These are phyloP conservation scores for Nomada fucata DNA, from an alignment of 2,888 invertebrate genomes.

Conservation along the genomic window DNA sequence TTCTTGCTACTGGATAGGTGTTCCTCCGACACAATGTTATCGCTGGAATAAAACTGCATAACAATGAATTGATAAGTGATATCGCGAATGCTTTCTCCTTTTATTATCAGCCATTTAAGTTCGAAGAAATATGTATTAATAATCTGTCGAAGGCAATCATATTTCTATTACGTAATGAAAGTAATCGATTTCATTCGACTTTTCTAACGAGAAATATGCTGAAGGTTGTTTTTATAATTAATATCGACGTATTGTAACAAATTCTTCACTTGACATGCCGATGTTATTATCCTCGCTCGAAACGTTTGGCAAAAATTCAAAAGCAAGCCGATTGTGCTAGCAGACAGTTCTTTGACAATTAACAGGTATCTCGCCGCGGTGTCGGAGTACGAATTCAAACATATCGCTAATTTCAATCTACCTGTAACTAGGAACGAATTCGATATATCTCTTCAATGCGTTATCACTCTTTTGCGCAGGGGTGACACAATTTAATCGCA, in stretches of 20 bases:
- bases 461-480: neutral
- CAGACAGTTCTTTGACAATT: neutral
- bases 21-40: neutral
- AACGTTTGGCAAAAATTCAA: slow-evolving; percentile 52
- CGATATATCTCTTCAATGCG: neutral
- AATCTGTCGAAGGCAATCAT: no score
- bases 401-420: neutral
- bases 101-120: neutral
- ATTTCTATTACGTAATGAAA: no score
- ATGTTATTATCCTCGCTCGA: slow-evolving; percentile 22
- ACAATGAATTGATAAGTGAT: neutral
- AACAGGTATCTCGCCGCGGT: no score
- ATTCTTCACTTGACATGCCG: slow-evolving; percentile 30
- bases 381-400: slow-evolving; percentile 1
- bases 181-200: no score
- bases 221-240: slow-evolving; percentile 7
- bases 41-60: neutral
- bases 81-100: neutral
- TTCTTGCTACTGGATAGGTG: slow-evolving; percentile 14
- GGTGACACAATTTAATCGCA: slow-evolving; percentile 5
- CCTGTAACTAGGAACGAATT: neutral
- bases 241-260: slow-evolving; percentile 28
- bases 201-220: no score
- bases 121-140: neutral
- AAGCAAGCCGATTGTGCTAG: neutral